Conservation (phyloP, 2,113 vertebrate genomes). For the Eurypyga helias region DNA sequence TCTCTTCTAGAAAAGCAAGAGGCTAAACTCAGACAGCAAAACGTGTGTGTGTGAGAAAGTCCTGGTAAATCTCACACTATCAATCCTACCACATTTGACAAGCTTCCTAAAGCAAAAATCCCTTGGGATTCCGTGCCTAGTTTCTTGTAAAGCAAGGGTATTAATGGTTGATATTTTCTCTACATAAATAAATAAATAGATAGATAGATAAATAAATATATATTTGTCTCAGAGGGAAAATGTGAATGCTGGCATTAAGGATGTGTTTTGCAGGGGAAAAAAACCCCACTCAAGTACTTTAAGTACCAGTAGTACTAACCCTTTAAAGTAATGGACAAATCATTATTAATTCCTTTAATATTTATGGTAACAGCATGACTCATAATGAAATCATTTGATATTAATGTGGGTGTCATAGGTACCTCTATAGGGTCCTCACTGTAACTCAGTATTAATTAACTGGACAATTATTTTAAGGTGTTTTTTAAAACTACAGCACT, state of each 20-base stretch:
- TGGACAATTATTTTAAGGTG: not conserved
- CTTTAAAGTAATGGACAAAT: not conserved
- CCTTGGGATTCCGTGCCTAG: not conserved
- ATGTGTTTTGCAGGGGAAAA: not conserved
- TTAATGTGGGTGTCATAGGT: not conserved
- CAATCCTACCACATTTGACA: constrained; percentile 3
- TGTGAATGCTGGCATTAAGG: not conserved
- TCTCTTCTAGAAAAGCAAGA: constrained; percentile 24
- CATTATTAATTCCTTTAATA: not conserved
- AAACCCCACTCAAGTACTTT: not conserved
- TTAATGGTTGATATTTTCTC: not conserved
- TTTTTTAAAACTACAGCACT: not conserved
- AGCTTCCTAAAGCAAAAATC: not conserved
- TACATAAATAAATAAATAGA: not conserved
- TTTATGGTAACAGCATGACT: not conserved
- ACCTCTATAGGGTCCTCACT: not conserved
- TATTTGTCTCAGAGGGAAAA: not conserved
- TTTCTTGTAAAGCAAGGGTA: not conserved
- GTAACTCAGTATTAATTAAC: not conserved
- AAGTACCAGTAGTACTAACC: not conserved
- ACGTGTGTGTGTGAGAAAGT: not conserved
- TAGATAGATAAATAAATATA: not conserved
- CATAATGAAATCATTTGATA: not conserved
- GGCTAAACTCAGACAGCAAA: not conserved
- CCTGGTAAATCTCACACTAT: not conserved